These are phyloP conservation scores for Turritopsis dohrnii DNA, from an alignment of 30 jellyfish, hydroid and myxozoan species.

Conservation along the genomic window DNA sequence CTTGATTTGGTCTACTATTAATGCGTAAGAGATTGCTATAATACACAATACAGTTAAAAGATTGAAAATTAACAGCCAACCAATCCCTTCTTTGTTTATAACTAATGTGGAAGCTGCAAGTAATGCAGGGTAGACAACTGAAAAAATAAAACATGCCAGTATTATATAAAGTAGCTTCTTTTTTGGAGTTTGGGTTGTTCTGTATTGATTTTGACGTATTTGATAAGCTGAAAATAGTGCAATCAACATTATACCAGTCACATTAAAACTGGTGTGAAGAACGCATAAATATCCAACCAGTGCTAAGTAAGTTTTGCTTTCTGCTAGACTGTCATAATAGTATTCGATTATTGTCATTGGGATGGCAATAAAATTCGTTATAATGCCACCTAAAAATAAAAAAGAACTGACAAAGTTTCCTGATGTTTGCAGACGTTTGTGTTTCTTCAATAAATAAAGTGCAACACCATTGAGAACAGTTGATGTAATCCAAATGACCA, in stretches of 20 bases:
- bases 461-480: neutral
- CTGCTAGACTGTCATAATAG: neutral
- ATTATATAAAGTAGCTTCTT: neutral
- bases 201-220: neutral
- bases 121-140: neutral
- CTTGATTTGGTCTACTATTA: neutral
- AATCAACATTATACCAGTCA: neutral
- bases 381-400: neutral
- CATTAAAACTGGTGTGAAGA: neutral
- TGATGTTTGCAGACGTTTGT: neutral
- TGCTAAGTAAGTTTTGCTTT: neutral
- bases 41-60: neutral
- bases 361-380: neutral
- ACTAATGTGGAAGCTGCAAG: neutral
- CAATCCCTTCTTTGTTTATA: neutral
- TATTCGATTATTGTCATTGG: constrained; percentile 8
- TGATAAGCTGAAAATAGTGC: constrained; percentile 2
- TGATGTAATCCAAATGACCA: neutral
- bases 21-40: neutral
- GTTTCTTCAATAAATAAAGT: neutral
- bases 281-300: neutral
- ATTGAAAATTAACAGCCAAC: neutral
- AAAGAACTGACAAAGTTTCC: neutral
- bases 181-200: neutral
- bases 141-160: neutral